These are phyloP conservation scores for Hylaeus anthracinus DNA, from an alignment of 1,140 invertebrate genomes.

Conservation along the genomic window DNA sequence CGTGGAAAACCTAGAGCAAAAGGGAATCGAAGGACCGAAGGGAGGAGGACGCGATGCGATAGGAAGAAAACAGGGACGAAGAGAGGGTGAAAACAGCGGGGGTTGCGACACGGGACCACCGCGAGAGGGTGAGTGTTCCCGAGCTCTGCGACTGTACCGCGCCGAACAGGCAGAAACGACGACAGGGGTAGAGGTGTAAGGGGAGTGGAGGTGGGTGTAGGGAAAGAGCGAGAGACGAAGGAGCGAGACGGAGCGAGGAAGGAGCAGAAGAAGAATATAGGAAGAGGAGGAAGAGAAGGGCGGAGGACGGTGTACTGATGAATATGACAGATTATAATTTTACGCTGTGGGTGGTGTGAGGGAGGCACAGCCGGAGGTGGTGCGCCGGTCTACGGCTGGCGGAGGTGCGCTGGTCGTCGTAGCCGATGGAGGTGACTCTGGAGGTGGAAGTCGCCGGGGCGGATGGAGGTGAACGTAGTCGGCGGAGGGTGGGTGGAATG, in stretches of 20 bases:
- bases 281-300: not conserved
- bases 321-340: constrained; percentile 73
- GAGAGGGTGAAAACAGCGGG: not conserved
- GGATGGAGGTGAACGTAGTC: constrained; percentile 13
- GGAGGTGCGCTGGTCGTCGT: constrained; percentile 37
- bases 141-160: not conserved
- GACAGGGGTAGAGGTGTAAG: not conserved
- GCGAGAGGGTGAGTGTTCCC: not conserved
- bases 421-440: constrained; percentile 34
- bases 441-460: constrained; percentile 31
- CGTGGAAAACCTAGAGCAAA: not conserved
- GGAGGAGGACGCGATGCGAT: not conserved
- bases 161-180: constrained; percentile 10
- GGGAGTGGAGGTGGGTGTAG: not conserved
- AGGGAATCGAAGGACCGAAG: constrained; percentile 1
- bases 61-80: not conserved
- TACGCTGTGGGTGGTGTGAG: constrained; percentile 42
- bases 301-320: constrained; percentile 59
- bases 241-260: not conserved
- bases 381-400: constrained; percentile 36
- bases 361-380: constrained; percentile 12
- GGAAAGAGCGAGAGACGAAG: not conserved
- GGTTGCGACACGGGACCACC: not conserved
- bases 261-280: not conserved
- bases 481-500: too few species aligned